These are phyloP conservation scores for Aromia moschata DNA, from an alignment of 2,888 invertebrate species.

Conservation along the genomic window DNA sequence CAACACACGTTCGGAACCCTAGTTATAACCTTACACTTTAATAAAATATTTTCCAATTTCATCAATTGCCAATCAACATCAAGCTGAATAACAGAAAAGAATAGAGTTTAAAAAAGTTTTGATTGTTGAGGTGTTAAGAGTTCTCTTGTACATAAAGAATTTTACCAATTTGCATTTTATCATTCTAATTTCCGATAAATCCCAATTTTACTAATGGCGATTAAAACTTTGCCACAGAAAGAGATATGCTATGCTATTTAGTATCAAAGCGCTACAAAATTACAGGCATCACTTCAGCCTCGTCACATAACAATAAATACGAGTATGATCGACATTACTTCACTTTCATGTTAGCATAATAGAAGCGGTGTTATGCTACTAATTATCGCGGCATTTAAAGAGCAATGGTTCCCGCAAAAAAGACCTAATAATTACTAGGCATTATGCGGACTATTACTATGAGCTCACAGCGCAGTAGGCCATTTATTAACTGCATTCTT, in stretches of 20 bases:
- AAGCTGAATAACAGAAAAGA: too few relatives aligned
- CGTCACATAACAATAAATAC: conserved; percentile 30
- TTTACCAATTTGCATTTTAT: too few relatives aligned
- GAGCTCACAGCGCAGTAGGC: conserved; percentile 41
- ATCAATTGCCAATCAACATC: too few relatives aligned
- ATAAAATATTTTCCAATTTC: too few relatives aligned
- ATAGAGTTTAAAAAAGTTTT: too few relatives aligned
- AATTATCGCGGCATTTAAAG: conserved; percentile 36
- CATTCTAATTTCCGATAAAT: too few relatives aligned
- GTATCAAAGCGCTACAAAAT: conserved; percentile 19
- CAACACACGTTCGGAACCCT: too few relatives aligned
- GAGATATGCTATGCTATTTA: background rate
- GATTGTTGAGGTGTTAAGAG: too few relatives aligned
- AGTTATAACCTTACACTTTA: too few relatives aligned
- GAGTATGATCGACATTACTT: conserved; percentile 40
- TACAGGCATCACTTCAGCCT: conserved; percentile 9
- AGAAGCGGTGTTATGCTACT: conserved; percentile 41
- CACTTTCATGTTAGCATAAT: conserved; percentile 37
- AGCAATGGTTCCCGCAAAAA: conserved; percentile 30
- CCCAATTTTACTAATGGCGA: too few relatives aligned
- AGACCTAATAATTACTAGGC: conserved; percentile 28
- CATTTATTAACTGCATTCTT: conserved; percentile 40
- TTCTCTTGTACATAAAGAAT: too few relatives aligned
- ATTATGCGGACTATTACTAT: conserved; percentile 37
- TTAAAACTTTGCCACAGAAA: conserved; percentile 6